Evolutionary conservation across 2,797 vertebrate species (phyloP), one percentile per base, ranked within the genome.

Genomic region (Gallinago solitaria): DNA sequence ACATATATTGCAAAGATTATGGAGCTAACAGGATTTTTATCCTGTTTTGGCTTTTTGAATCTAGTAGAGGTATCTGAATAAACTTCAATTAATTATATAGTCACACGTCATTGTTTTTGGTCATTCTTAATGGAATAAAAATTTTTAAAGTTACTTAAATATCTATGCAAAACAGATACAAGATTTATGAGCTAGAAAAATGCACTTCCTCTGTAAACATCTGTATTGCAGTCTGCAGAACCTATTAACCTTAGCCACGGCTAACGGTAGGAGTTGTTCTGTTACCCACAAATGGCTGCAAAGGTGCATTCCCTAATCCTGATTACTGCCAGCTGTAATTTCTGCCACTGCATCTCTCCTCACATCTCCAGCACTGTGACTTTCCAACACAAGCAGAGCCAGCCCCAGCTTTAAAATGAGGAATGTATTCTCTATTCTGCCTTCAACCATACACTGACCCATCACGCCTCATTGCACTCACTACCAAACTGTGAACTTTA

Each of bases 311-410:
- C 95, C 93, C 80, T 89, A 63, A 30, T 28, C 84, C 83, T 65
- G 87, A 83, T 92, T 83, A 84, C 77, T 93, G 83, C 73, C 79
- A 92, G 91, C 89, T 94, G 89, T 12, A 59, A 79, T 89, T 95
- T 96, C 93, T 96, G 84, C 84, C 78, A 11, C 53, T 63, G 53
- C 23, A 32, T 71, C 65, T 81, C 51, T 79, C 47, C 45, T 35
- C 41, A 35, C 41, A 43, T 70, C 35, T 78, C 91, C 69, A 78
- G 37, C 17, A 57, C 32, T 50, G 33, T 5, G 41, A 23, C 33
- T 43, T 32, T 82, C 24, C 61, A 83, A 39, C n/a, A 47, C 8
- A 57, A 69, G 23, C 83, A 82, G 61, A 47, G 15, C 25, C 50
- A 89, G 54, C 6, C 28, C 16, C 25, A 47, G 67, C 11, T 25